These are phyloP conservation scores for Kradibia gibbosae DNA, from an alignment of 1,140 invertebrate species.

Conservation along the genomic window DNA sequence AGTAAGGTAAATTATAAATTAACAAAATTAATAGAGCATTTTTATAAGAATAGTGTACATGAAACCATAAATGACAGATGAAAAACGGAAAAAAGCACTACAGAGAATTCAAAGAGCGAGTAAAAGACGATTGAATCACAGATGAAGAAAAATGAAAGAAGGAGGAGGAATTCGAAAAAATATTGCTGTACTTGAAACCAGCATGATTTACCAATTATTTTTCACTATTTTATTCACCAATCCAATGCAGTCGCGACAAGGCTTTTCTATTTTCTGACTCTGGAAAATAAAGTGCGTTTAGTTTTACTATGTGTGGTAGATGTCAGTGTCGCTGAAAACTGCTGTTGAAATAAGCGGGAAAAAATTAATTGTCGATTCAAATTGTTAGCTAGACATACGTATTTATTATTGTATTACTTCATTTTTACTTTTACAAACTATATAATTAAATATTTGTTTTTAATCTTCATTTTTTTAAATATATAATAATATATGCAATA, in stretches of 20 bases:
- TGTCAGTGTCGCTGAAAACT: conserved; percentile 19
- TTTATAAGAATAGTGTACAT: no score
- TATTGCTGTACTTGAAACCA: conserved; percentile 29
- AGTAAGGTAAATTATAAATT: no score
- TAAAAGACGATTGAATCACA: not conserved
- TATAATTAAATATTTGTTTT: not conserved
- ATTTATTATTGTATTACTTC: not conserved
- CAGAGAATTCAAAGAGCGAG: conserved; percentile 13
- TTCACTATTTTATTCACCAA: conserved; percentile 13
- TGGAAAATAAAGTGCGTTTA: conserved; percentile 8
- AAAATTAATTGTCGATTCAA: conserved; percentile 43
- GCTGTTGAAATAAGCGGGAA: conserved; percentile 13
- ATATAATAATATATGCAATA: not conserved
- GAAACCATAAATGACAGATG: no score
- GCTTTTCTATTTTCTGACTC: not conserved
- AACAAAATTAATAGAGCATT: no score
- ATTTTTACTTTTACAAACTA: not conserved
- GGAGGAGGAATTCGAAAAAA: conserved; percentile 44
- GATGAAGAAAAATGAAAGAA: conserved; percentile 50
- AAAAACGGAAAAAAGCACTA: conserved; percentile 40
- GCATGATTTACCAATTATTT: conserved; percentile 47
- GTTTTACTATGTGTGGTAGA: not conserved
- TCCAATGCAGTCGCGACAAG: conserved; percentile 28
- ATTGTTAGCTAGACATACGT: not conserved
- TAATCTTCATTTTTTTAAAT: not conserved